These are phyloP conservation scores for Chydorus sphaericus DNA, from an alignment of 2,888 invertebrate species.

Conservation along the genomic window DNA sequence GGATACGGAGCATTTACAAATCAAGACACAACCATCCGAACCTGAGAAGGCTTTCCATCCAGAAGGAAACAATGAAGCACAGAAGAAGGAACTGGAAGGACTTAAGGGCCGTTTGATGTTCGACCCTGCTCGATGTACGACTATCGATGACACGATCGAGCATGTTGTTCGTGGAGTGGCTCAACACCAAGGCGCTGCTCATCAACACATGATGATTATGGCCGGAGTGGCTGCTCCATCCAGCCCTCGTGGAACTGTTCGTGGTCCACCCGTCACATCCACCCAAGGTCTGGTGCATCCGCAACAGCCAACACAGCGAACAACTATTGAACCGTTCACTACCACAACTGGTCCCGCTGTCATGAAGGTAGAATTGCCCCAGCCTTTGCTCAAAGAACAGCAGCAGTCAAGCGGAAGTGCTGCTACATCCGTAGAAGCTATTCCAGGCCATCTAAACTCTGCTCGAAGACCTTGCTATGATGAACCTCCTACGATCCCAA, in stretches of 20 bases:
- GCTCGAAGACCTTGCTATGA: constrained; percentile 6
- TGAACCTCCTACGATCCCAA: not conserved
- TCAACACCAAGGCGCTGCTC: not conserved
- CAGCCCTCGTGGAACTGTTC: not conserved
- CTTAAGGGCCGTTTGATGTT: constrained; percentile 1
- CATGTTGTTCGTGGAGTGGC: constrained; percentile 76
- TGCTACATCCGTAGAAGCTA: not conserved
- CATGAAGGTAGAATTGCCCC: constrained; percentile 10
- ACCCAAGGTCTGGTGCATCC: not conserved
- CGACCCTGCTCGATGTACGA: not conserved
- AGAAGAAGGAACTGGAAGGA: constrained; percentile 23
- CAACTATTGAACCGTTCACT: not conserved
- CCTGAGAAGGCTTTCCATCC: constrained; percentile 62
- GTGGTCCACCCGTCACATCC: not conserved
- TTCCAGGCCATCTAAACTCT: not conserved
- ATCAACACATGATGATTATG: not conserved
- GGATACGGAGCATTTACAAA: constrained; percentile 37
- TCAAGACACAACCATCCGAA: no score
- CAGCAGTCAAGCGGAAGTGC: no score
- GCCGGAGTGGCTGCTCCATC: not conserved
- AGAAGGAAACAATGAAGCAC: constrained; percentile 23
- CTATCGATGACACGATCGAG: constrained; percentile 72
- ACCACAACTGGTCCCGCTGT: constrained; percentile 16
- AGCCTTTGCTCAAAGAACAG: constrained; percentile 7
- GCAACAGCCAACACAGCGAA: constrained; percentile 1